Conservation (phyloP, 2,113 vertebrate genomes). For the Bubo scandiacus region DNA sequence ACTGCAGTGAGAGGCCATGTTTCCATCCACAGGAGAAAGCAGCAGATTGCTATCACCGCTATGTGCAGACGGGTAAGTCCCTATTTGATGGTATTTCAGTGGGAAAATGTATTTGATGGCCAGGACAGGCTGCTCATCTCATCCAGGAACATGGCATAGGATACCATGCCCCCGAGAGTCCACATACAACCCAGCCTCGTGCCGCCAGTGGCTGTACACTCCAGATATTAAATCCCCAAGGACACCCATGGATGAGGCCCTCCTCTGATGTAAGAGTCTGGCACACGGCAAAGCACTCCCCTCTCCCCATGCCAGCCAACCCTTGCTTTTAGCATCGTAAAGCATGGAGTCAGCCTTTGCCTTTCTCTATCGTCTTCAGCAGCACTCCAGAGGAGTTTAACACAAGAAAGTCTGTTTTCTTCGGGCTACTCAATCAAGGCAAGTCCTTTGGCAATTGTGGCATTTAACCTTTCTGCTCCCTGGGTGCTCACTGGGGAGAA, state of each 20-base stretch:
- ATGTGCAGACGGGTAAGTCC: not conserved
- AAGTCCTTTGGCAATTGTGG: not conserved
- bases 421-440: not conserved
- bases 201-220: not conserved
- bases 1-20: not conserved
- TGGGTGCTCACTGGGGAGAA: not conserved
- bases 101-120: not conserved
- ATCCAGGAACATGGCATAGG: not conserved
- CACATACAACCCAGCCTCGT: not conserved
- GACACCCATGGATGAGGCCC: not conserved
- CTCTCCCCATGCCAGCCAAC: accelerated
- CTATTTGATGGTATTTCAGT: not conserved
- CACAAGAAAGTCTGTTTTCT: not conserved
- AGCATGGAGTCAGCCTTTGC: not conserved
- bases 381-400: not conserved
- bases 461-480: not conserved
- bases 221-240: not conserved
- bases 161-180: not conserved
- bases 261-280: not conserved
- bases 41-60: accelerated
- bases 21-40: not conserved
- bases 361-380: not conserved
- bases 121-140: not conserved
- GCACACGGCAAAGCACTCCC: not conserved
- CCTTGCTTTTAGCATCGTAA: not conserved